Conservation (phyloP, 2,888 invertebrate species). For the Noctua comes region DNA sequence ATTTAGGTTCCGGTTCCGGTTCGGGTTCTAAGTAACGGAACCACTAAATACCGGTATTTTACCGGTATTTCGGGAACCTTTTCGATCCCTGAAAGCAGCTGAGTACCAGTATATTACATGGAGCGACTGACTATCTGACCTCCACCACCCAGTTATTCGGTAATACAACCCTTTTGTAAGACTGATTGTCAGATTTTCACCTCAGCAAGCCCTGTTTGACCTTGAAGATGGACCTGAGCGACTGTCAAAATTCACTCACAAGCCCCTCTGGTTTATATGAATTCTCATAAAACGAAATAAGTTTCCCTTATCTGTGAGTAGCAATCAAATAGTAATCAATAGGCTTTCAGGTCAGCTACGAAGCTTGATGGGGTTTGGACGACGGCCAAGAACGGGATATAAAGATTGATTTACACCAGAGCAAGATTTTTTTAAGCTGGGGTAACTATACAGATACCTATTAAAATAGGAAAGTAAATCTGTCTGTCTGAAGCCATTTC, state of each 20-base stretch:
- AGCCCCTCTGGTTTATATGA: neutral
- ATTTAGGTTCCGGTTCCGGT: too few relatives aligned
- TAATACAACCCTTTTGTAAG: neutral
- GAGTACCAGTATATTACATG: neutral
- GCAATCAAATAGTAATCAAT: slow-evolving; percentile 48
- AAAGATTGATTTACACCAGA: neutral
- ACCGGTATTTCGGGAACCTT: too few relatives aligned
- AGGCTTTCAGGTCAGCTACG: slow-evolving; percentile 20
- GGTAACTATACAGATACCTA: neutral
- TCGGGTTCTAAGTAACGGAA: too few relatives aligned
- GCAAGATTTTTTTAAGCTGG: neutral
- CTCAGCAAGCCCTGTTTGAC: neutral
- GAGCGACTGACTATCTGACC: neutral
- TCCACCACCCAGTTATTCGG: neutral
- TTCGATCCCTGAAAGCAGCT: rapidly evolving
- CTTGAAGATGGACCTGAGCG: neutral
- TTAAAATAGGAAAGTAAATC: neutral
- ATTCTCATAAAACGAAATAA: slow-evolving; percentile 37
- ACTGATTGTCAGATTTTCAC: neutral
- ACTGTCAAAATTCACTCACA: neutral
- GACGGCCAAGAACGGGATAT: slow-evolving; percentile 38
- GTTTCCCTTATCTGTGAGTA: slow-evolving; percentile 8
- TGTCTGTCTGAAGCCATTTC: neutral
- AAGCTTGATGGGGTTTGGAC: slow-evolving; percentile 48
- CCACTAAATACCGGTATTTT: too few relatives aligned